Evolutionary conservation across 2,797 vertebrate species (phyloP).

Genomic region (Takifugu rubripes): DNA sequence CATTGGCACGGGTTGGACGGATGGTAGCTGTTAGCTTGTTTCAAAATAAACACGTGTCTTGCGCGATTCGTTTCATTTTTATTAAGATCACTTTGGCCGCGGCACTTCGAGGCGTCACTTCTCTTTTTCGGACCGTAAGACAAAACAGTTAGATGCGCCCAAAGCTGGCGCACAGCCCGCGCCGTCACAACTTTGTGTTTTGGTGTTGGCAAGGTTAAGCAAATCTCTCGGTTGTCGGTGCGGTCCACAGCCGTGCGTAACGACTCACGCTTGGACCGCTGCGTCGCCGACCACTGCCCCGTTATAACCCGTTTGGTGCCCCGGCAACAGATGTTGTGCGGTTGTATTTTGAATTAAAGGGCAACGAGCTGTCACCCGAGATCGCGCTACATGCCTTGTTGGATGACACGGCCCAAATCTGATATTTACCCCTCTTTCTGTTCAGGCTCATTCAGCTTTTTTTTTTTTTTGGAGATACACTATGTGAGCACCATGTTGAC

Average conservation of each 20-base stretch:
- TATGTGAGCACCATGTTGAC: slow-evolving; percentile 72
- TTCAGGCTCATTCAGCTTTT: slow-evolving; percentile 57
- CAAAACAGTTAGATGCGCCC: slow-evolving; percentile 8
- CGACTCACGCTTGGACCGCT: slow-evolving; percentile 7
- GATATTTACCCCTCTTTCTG: slow-evolving; percentile 5
- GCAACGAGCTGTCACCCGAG: not conserved
- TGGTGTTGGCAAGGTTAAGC: slow-evolving; percentile 37
- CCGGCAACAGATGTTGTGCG: slow-evolving; percentile 4
- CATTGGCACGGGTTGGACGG: slow-evolving; percentile 52
- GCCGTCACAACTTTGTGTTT: slow-evolving; percentile 58
- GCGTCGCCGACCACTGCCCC: not conserved
- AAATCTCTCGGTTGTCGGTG: not conserved
- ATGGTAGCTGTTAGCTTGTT: slow-evolving; percentile 33
- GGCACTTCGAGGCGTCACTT: slow-evolving; percentile 6
- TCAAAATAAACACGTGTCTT: slow-evolving; percentile 40
- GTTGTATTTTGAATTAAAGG: not conserved
- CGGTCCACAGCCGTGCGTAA: slow-evolving; percentile 12
- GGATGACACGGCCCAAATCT: slow-evolving; percentile 10
- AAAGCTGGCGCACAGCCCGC: slow-evolving; percentile 18
- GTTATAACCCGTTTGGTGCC: slow-evolving; percentile 9
- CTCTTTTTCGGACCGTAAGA: too few relatives aligned
- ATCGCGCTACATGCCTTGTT: not conserved
- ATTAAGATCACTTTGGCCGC: not conserved
- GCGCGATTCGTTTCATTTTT: not conserved
- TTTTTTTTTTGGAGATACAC: slow-evolving; percentile 51